Base-by-base conservation (phyloP, 2,113 vertebrate genomes). In the Gorsachius goisagi region DNA sequence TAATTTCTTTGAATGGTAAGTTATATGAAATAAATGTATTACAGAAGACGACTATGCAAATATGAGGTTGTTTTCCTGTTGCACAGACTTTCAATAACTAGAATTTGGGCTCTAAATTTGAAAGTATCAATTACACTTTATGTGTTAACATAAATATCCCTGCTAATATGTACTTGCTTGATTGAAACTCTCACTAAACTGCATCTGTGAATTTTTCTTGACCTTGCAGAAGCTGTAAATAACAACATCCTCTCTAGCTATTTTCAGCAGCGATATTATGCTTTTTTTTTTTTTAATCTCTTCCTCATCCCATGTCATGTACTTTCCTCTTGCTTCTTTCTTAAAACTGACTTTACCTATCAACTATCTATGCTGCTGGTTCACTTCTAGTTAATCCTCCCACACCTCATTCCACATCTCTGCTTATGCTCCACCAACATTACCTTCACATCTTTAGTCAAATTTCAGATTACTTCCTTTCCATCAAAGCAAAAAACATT, bases 211-310 rank as follows among this genome's bases (percentile, higher is more conserved):
- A 82, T 79, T 91, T 93, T 96, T 93, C 78, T 93, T 95, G 82
- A 89, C 88, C 94, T 95, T 95, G 78, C 60, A 93, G 60, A 91
- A 94, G 44, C 64, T 94, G 84, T 69, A 87, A 93, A 91, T 94
- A 82, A 88, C 49, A 95, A 89, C 55, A 91, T 91, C 52, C 64
- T 91, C 73, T 93, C 66, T 47, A 64, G 50, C 30, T 92, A 95
- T 94, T 94, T 95, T 64, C n/a, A 94, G 63, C 59, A 90, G 63
- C n/a, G 76, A 19, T 85, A 83, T 72, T 79, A 59, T 55, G 16
- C 3, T 80, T 47, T 39, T 39, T 39, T 66, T 52, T 78, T 62
- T 32, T 30, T 76, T n/a, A 5, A 78, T 85, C 45, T 92, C 59
- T 90, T 74, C 50, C 50, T 83, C 50, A 50, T 62, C n/a, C 28